Percentiles rank a stretch among this genome's conserved stretches.
Conservation (phyloP, 2,113 vertebrate species). For the Stegastes partitus region DNA sequence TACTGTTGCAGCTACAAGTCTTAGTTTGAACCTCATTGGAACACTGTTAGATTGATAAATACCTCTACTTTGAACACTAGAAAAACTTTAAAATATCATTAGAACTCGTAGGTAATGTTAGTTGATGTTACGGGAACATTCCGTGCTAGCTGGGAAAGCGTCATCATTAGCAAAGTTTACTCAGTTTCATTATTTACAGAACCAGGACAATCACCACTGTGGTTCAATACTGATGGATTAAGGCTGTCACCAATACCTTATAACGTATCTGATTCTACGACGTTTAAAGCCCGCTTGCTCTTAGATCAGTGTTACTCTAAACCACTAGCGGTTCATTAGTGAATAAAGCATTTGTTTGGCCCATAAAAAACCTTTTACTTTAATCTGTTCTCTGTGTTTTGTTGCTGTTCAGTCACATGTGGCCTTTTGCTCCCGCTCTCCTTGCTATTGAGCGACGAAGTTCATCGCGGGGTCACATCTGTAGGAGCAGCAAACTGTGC, state of each 20-base stretch:
- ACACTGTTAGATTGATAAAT: too few relatives aligned
- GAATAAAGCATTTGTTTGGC: neutral
- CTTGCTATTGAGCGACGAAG: constrained; percentile 29
- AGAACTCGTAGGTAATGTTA: too few relatives aligned
- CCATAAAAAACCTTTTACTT: neutral
- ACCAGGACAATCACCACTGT: neutral
- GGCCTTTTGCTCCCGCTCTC: constrained; percentile 3
- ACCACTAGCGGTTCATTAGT: neutral
- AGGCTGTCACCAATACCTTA: neutral
- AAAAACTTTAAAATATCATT: too few relatives aligned
- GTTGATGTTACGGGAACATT: too few relatives aligned
- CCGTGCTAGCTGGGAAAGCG: too few relatives aligned
- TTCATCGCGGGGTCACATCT: constrained; percentile 37
- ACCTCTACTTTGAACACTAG: too few relatives aligned
- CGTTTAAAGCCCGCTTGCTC: constrained; percentile 1
- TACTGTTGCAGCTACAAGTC: too few relatives aligned
- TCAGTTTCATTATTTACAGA: too few relatives aligned
- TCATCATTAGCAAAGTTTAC: neutral
- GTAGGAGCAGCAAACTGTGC: constrained; percentile 33
- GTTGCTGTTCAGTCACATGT: constrained; percentile 3
- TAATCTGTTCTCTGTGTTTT: neutral
- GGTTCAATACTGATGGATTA: neutral
- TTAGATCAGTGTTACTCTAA: neutral
- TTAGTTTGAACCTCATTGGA: too few relatives aligned
- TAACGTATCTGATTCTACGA: neutral